Conservation (phyloP, 2,888 invertebrate species). For the Liopterus haemorrhoidalis region DNA sequence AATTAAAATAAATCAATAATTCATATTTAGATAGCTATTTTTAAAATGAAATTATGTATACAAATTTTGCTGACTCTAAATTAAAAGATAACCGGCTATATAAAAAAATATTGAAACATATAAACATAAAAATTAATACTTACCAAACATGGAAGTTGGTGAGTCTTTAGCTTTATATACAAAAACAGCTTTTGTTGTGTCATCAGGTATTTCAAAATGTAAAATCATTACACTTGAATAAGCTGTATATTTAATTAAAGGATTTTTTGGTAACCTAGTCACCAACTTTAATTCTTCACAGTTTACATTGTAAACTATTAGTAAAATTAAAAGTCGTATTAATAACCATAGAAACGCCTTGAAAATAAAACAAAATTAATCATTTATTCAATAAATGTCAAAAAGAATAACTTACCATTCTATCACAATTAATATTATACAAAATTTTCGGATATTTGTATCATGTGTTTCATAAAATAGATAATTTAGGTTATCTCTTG, state of each 20-base stretch:
- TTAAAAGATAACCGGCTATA: too few relatives aligned
- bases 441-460: too few relatives aligned
- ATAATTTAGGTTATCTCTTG: too few relatives aligned
- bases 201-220: conserved; percentile 41
- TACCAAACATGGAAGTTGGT: conserved; percentile 40
- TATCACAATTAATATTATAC: too few relatives aligned
- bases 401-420: too few relatives aligned
- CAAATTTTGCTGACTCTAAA: too few relatives aligned
- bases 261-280: conserved; percentile 13
- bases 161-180: conserved; percentile 41
- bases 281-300: conserved; percentile 14
- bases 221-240: conserved; percentile 41
- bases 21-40: not conserved
- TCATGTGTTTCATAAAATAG: too few relatives aligned
- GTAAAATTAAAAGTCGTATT: not conserved
- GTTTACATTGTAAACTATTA: not conserved
- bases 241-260: conserved; percentile 34
- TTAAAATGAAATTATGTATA: not conserved
- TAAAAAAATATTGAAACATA: not conserved
- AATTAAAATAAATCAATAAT: conserved; percentile 19
- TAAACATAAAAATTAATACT: conserved; percentile 20
- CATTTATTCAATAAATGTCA: too few relatives aligned
- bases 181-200: conserved; percentile 40
- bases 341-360: conserved; percentile 12
- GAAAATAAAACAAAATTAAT: too few relatives aligned